Percentiles rank a stretch among this genome's conserved stretches.
phyloP scores from a whole-genome alignment of 2,797 vertebrate genomes.

The Triplophysa bombifrons region DNA sequence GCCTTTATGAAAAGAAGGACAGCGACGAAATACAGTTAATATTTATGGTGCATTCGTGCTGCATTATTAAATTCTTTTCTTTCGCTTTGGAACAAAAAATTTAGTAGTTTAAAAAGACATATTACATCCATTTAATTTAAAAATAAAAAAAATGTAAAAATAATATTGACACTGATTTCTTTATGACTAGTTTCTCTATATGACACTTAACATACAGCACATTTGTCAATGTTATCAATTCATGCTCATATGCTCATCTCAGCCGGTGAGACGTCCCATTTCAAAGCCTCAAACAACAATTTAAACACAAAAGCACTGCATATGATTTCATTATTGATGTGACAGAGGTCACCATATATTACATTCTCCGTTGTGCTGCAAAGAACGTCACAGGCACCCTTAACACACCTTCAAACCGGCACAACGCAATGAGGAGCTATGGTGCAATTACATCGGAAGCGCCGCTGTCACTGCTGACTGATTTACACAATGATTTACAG shows the following conservation, averaged over 20 bases:
- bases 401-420: conserved; percentile 16
- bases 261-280: conserved; percentile 5
- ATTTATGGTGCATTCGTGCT: no score
- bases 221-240: conserved; percentile 19
- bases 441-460: conserved; percentile 13
- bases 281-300: conserved; percentile 53
- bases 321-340: conserved; percentile 51
- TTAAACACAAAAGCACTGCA: conserved; percentile 39
- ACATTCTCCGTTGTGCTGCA: neutral
- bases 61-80: no score
- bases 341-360: conserved; percentile 9
- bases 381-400: conserved; percentile 3
- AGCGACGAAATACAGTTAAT: no score
- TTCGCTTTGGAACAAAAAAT: no score
- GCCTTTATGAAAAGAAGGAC: no score
- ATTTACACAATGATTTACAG: conserved; percentile 56
- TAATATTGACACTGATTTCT: neutral
- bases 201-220: neutral
- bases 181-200: neutral
- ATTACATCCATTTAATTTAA: neutral
- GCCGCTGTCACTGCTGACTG: conserved; percentile 5
- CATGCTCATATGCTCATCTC: neutral
- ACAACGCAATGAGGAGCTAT: conserved; percentile 1
- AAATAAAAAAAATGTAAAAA: neutral
- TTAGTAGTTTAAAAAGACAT: neutral